Conservation (phyloP, 1,140 invertebrate genomes). For the Drosophila cardini region DNA sequence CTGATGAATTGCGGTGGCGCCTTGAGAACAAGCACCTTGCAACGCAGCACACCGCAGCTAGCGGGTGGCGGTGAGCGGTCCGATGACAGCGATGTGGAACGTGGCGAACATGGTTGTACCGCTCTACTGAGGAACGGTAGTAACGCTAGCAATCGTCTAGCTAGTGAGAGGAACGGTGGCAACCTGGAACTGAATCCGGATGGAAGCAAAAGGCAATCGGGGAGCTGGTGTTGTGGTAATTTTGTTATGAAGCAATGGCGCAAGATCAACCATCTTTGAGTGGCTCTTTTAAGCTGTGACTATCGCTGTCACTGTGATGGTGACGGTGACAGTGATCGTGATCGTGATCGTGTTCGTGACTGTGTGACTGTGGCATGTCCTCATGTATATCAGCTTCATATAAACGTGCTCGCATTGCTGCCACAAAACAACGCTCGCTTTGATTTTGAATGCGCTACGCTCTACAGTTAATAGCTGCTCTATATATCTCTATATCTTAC, state of each 20-base stretch:
- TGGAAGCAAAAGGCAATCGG: constrained; percentile 72
- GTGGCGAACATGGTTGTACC: constrained; percentile 38
- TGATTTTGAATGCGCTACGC: constrained; percentile 71
- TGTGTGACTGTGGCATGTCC: constrained; percentile 38
- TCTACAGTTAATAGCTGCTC: constrained; percentile 36
- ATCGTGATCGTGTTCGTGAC: neutral
- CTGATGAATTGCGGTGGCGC: constrained; percentile 77
- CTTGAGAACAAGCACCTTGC: constrained; percentile 65
- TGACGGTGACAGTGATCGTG: no score
- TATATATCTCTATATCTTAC: constrained; percentile 10
- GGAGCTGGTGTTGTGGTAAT: constrained; percentile 87
- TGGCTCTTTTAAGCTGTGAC: constrained; percentile 5
- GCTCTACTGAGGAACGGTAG: constrained; percentile 40
- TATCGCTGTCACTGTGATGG: neutral
- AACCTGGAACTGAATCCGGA: constrained; percentile 62
- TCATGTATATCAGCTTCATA: constrained; percentile 47
- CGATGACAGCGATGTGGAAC: constrained; percentile 72
- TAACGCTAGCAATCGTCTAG: constrained; percentile 20
- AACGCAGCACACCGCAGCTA: constrained; percentile 68
- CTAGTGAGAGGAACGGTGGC: constrained; percentile 18
- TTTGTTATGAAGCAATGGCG: constrained; percentile 86
- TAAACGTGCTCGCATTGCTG: constrained; percentile 45
- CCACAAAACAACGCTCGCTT: constrained; percentile 56
- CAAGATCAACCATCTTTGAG: constrained; percentile 85
- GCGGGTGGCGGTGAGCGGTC: constrained; percentile 65